Evolutionary conservation across 2,113 vertebrate species (phyloP), one percentile per base, ranked within the genome.

Genomic region (Aldabrachelys gigantea): DNA sequence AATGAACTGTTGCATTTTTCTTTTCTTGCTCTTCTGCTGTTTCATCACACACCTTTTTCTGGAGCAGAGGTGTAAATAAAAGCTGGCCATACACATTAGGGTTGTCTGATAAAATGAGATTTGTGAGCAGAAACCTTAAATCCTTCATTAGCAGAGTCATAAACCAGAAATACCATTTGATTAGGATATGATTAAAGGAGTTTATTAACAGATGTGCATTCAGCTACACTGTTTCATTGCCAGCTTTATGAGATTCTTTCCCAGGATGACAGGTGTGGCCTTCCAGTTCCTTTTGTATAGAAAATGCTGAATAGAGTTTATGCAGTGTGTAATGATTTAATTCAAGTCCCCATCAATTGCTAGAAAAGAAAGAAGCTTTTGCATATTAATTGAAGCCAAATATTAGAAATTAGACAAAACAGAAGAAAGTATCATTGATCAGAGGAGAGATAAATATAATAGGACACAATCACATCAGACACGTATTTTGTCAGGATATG

Each of bases 111-210:
- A 96, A 97, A 90, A 97, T 97, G 96, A 95, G 88, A 89, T 82
- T 94, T 97, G 96, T 95, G 80, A 95, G 88, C 85, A 97, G 95
- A 96, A 89, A 95, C 88, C 93, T 95, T 91, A 96, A 94, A 94
- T 80, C 83, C 82, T 98, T 98, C 96, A 91, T 96, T 96, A 97
- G 91, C 29, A 91, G 62, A 82, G 72, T 93, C 92, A 86, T 98
- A 97, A 97, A 96, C 79, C 94, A 88, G 95, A 95, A 95, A 96
- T 95, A 95, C 87, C 93, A 94, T 97, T 98, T 97, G 97, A 98
- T 98, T 98, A 97, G 97, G 93, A 98, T 98, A 97, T 93, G 98
- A 97, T 98, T 97, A 98, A 98, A 98, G 96, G 93, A 95, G 98
- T 98, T 98, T 98, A 98, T 98, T 98, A 97, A 96, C 97, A 97